Percentiles rank a stretch among this genome's conserved stretches.
phyloP scores from a whole-genome alignment of 1,140 invertebrate genomes.

The Cotesia typhae region DNA sequence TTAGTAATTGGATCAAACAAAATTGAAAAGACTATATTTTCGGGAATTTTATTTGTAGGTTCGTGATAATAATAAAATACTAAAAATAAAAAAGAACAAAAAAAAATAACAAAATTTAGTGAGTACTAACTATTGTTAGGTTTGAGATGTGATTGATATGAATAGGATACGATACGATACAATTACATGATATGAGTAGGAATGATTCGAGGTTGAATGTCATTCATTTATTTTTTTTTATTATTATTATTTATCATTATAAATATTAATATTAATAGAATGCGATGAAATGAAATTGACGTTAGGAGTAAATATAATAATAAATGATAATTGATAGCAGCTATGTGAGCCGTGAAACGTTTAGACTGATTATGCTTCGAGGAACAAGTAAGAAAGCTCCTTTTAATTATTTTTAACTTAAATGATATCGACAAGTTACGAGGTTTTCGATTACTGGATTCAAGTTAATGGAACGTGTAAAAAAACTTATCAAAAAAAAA shows the following conservation, averaged over 20 bases:
- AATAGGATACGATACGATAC: neutral
- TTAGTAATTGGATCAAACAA: slow-evolving; percentile 5
- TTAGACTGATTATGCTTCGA: slow-evolving; percentile 27
- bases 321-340: slow-evolving; percentile 17
- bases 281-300: neutral
- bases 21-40: slow-evolving; percentile 40
- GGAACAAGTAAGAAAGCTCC: slow-evolving; percentile 9
- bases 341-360: slow-evolving; percentile 14
- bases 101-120: neutral
- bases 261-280: too few relatives aligned
- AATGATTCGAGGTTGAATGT: slow-evolving; percentile 2
- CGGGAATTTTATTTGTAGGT: slow-evolving; percentile 41
- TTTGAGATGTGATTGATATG: slow-evolving; percentile 17
- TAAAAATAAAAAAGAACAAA: slow-evolving; percentile 15
- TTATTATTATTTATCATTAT: too few relatives aligned
- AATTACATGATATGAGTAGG: slow-evolving; percentile 9
- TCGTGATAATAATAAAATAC: slow-evolving; percentile 24
- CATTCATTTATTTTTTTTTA: neutral
- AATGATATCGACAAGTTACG: neutral
- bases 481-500: neutral
- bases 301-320: neutral
- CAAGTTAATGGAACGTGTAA: neutral
- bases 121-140: slow-evolving; percentile 22
- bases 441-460: too few relatives aligned
- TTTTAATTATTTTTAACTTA: neutral